Conservation (phyloP, 1,140 invertebrate species). For the Elysia chlorotica region DNA sequence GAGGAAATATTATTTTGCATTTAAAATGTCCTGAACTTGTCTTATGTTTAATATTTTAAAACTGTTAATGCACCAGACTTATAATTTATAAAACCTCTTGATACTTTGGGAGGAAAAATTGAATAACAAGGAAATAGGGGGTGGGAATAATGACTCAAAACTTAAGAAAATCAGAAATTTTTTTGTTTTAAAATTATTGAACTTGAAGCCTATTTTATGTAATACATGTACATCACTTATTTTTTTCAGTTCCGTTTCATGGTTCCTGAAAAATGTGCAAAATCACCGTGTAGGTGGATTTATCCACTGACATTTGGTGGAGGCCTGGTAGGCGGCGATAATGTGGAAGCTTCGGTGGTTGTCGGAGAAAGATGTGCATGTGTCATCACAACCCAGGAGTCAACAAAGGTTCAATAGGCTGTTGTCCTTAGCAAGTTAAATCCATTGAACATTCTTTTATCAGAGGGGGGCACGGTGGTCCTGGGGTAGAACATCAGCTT, state of each 20-base stretch:
- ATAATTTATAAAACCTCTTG: too few relatives aligned
- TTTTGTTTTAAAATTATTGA: too few relatives aligned
- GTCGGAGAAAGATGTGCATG: conserved; percentile 35
- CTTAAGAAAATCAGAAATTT: too few relatives aligned
- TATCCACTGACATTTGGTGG: conserved; percentile 51
- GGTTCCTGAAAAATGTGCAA: conserved; percentile 33
- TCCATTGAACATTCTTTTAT: too few relatives aligned
- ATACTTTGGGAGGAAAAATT: too few relatives aligned
- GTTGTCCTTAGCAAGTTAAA: too few relatives aligned
- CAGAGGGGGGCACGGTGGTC: too few relatives aligned
- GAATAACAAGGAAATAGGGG: too few relatives aligned
- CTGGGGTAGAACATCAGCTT: too few relatives aligned
- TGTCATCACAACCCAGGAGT: conserved; percentile 48
- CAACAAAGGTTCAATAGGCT: conserved; percentile 55
- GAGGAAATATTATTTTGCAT: neutral
- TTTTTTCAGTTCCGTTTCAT: conserved; percentile 37
- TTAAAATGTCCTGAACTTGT: neutral
- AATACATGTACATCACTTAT: neutral
- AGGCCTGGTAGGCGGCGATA: conserved; percentile 52
- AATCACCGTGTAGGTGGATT: conserved; percentile 38
- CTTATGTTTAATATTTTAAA: neutral
- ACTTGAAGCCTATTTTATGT: too few relatives aligned
- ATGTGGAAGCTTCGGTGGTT: conserved; percentile 31
- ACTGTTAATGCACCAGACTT: too few relatives aligned
- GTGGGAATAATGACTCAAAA: too few relatives aligned